Evolutionary conservation across 1,140 invertebrate genomes (phyloP).

Genomic region (Littorina saxatilis): DNA sequence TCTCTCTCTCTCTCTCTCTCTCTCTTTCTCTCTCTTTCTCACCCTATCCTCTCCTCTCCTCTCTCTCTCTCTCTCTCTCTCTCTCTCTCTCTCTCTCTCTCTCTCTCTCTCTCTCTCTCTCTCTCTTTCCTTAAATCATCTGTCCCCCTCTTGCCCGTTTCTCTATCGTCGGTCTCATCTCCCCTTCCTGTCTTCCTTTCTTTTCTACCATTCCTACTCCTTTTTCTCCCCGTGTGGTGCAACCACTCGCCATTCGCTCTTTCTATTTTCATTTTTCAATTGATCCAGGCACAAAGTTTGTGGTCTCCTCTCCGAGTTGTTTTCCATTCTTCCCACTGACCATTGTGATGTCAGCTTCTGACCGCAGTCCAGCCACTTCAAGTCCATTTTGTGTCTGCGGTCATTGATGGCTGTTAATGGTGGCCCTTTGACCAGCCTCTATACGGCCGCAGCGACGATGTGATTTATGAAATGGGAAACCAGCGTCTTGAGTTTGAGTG

Average conservation of each 20-base stretch:
- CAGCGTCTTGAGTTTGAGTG: too few species aligned
- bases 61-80: not conserved
- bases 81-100: not conserved
- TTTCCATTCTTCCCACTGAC: not conserved
- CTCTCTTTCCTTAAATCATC: not conserved
- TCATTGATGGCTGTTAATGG: not conserved
- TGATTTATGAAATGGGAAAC: slow-evolving; percentile 13
- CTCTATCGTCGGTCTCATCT: not conserved
- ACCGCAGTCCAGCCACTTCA: slow-evolving; percentile 6
- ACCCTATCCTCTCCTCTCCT: too few species aligned
- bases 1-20: not conserved
- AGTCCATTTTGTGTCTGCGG: slow-evolving; percentile 5
- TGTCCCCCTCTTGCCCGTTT: not conserved
- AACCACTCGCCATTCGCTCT: not conserved
- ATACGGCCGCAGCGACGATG: not conserved
- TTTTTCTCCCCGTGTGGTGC: not conserved
- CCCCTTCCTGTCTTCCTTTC: not conserved
- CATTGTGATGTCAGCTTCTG: not conserved
- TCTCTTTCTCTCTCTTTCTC: not conserved
- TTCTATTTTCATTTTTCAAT: not conserved
- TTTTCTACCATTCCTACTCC: not conserved
- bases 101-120: not conserved
- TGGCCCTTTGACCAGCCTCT: not conserved
- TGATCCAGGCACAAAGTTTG: too few species aligned
- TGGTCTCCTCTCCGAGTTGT: not conserved